Evolutionary conservation across 2,113 vertebrate genomes (phyloP).

Genomic region (Mobula birostris): DNA sequence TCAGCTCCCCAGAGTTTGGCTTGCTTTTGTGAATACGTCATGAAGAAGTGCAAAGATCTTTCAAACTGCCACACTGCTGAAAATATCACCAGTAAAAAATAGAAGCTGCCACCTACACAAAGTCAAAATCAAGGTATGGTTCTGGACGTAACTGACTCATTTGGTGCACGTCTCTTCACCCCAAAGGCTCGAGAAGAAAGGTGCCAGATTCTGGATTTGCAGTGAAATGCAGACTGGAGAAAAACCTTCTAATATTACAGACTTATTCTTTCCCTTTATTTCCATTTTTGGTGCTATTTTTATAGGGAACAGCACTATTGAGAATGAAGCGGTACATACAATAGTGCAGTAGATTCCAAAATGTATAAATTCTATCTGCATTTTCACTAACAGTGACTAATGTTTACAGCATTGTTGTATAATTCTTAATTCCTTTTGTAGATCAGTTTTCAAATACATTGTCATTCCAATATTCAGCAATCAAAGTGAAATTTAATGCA

Average conservation of each 20-base stretch:
- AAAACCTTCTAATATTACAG: constrained; percentile 40
- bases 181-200: background rate
- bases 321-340: constrained; percentile 50
- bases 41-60: constrained; percentile 39
- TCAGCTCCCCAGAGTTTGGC: constrained; percentile 4
- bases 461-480: constrained; percentile 55
- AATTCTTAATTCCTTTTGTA: constrained; percentile 60
- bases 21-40: constrained; percentile 29
- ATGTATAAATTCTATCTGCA: constrained; percentile 47
- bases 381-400: constrained; percentile 56
- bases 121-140: constrained; percentile 13
- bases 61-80: constrained; percentile 40
- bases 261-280: background rate
- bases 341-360: constrained; percentile 44
- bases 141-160: constrained; percentile 31
- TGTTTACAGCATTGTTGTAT: constrained; percentile 48
- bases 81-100: constrained; percentile 39
- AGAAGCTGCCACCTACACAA: background rate
- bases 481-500: constrained; percentile 54
- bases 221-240: constrained; percentile 21
- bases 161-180: background rate
- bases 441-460: constrained; percentile 66
- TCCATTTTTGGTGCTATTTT: constrained; percentile 40
- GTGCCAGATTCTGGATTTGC: constrained; percentile 19
- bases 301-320: constrained; percentile 45